Conservation (phyloP, 1,140 invertebrate species). For the Drosophila willistoni region DNA sequence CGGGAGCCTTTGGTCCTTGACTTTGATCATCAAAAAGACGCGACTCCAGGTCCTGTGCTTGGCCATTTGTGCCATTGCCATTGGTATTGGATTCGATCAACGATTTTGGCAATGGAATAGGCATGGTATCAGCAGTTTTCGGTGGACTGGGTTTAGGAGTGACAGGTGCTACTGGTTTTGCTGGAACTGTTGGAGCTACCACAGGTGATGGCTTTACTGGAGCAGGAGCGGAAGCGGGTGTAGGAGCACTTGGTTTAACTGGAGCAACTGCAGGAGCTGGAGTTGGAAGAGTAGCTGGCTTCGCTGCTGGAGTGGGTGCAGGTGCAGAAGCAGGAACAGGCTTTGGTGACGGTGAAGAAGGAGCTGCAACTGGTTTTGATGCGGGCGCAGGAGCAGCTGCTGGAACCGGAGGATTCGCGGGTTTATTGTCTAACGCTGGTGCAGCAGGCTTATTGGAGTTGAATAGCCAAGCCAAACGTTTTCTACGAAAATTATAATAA, state of each 20-base stretch:
- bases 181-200: constrained; percentile 30
- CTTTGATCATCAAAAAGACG: constrained; percentile 48
- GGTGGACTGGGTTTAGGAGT: constrained; percentile 43
- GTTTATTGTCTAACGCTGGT: constrained; percentile 70
- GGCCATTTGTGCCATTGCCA: constrained; percentile 51
- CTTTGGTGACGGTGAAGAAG: constrained; percentile 31
- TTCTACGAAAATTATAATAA: constrained; percentile 61
- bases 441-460: constrained; percentile 65
- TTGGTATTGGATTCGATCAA: constrained; percentile 60
- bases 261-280: constrained; percentile 23
- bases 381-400: constrained; percentile 36
- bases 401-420: constrained; percentile 47
- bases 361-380: constrained; percentile 35
- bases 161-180: constrained; percentile 17
- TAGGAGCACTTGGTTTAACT: background rate
- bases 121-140: constrained; percentile 65
- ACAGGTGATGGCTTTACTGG: constrained; percentile 35
- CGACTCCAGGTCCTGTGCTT: constrained; percentile 43
- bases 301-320: constrained; percentile 19
- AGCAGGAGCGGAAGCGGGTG: constrained; percentile 29
- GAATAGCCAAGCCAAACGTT: constrained; percentile 81
- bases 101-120: constrained; percentile 67
- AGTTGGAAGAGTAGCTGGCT: constrained; percentile 22
- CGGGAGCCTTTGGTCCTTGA: constrained; percentile 39
- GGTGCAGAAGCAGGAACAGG: constrained; percentile 26